Evolutionary conservation across 1,140 invertebrate species (phyloP), one percentile per base, ranked within the genome.

Genomic region (Helicoverpa armigera): DNA sequence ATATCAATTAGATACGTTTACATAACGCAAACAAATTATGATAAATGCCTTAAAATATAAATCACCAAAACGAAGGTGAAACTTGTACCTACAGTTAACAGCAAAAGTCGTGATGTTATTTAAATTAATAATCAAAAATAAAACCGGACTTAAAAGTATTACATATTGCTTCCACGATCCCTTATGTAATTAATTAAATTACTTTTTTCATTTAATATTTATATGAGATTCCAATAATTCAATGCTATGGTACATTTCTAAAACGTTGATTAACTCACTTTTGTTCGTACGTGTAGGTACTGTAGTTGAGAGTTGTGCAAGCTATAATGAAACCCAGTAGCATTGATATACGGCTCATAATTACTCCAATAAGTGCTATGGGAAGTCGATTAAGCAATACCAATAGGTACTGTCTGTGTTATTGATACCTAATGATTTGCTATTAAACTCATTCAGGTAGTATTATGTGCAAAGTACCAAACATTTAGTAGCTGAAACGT

Each of bases 11-110:
- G 35, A 43, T 43, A 43, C 35, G 35, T 43, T 43, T 43, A 43
- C 35, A 43, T 43, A 43, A 43, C 35, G 63, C 43, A 65, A 65
- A 29, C 43, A 14, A 65, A 53, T 54, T 18, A 72, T 72, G 50
- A 72, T 72, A 12, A 72, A 72, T 72, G 69, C 13, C 18, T 54
- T 53, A 23, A 53, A 53, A 72, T 31, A 72, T 54, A 54, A 31
- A 51, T 70, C 12, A 70, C 48, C 23, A 54, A 72, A 14, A 43
- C 14, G 48, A 50, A 23, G 43, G 43, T 23, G 35, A 70, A 13
- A 53, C 18, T 72, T 12, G 43, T 53, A 54, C n/a, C n/a, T n/a
- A n/a, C 13, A 16, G 35, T 50, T 11, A 16, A 50, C 16, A 50
- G 16, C 16, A 50, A 16, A 18, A 48, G 43, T 18, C 56, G 16